Conservation (phyloP, 2,113 vertebrate genomes). For the Pungitius pungitius region DNA sequence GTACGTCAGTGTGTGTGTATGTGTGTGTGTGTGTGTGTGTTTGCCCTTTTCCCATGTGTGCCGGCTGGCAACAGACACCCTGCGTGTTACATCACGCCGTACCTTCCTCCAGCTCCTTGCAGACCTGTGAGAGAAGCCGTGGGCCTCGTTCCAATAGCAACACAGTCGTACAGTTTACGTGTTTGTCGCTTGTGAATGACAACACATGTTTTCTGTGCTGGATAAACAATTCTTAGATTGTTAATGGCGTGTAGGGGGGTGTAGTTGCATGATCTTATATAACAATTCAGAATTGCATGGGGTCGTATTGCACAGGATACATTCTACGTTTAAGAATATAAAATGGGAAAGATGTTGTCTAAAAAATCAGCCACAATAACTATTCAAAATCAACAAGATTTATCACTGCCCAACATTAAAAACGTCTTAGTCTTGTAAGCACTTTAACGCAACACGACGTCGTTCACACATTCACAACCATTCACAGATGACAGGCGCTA, state of each 20-base stretch:
- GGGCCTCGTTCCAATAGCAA: conserved; percentile 54
- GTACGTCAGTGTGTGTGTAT: conserved; percentile 11
- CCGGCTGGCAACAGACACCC: conserved; percentile 43
- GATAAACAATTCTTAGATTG: neutral
- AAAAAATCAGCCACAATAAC: no score
- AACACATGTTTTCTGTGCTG: neutral
- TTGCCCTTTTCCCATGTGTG: conserved; percentile 22
- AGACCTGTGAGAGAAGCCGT: conserved; percentile 47
- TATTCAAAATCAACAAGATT: no score
- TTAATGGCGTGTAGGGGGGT: neutral
- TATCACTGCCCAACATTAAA: no score
- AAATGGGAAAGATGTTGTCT: no score
- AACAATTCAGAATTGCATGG: neutral
- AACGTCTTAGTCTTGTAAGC: no score
- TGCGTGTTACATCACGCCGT: conserved; percentile 37
- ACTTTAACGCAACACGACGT: no score
- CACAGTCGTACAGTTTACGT: conserved; percentile 60
- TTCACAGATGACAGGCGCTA: no score
- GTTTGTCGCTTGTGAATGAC: conserved; percentile 6
- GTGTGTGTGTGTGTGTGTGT: conserved; percentile 18
- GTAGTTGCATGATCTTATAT: no score
- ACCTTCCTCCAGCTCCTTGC: conserved; percentile 45
- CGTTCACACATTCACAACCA: no score
- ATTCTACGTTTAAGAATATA: no score
- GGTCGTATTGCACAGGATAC: neutral